These are phyloP conservation scores for Astur gentilis DNA, from an alignment of 2,113 vertebrate genomes.

Conservation along the genomic window DNA sequence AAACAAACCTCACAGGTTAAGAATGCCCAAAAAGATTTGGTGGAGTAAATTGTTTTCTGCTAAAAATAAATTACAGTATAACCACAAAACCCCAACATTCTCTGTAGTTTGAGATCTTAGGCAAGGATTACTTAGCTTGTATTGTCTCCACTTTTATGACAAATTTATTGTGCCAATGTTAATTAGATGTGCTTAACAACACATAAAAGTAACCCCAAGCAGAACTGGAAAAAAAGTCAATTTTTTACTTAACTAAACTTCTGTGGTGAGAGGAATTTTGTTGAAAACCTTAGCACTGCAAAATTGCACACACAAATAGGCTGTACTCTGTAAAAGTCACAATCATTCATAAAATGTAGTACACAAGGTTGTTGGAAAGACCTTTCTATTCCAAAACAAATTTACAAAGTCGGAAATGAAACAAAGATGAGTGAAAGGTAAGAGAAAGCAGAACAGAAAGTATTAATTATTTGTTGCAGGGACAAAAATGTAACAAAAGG, in stretches of 20 bases:
- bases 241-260: slow-evolving; percentile 38
- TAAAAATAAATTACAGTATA: slow-evolving; percentile 13
- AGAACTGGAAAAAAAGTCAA: slow-evolving; percentile 6
- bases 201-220: slow-evolving; percentile 14
- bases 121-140: not conserved
- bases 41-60: not conserved
- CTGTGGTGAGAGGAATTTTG: slow-evolving; percentile 42
- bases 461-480: not conserved
- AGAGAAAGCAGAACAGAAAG: not conserved
- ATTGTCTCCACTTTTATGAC: slow-evolving; percentile 6
- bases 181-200: slow-evolving; percentile 46
- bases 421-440: not conserved
- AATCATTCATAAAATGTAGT: slow-evolving; percentile 9
- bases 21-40: not conserved
- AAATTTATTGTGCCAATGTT: slow-evolving; percentile 9
- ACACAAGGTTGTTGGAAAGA: not conserved
- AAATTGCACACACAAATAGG: not conserved
- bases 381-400: not conserved
- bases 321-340: not conserved
- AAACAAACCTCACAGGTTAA: not conserved
- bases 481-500: not conserved
- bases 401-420: not conserved
- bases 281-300: slow-evolving; percentile 14
- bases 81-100: not conserved
- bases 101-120: not conserved